These are phyloP conservation scores for Peromyscus maniculatus DNA, from an alignment of 2,113 vertebrate genomes.

Conservation along the genomic window DNA sequence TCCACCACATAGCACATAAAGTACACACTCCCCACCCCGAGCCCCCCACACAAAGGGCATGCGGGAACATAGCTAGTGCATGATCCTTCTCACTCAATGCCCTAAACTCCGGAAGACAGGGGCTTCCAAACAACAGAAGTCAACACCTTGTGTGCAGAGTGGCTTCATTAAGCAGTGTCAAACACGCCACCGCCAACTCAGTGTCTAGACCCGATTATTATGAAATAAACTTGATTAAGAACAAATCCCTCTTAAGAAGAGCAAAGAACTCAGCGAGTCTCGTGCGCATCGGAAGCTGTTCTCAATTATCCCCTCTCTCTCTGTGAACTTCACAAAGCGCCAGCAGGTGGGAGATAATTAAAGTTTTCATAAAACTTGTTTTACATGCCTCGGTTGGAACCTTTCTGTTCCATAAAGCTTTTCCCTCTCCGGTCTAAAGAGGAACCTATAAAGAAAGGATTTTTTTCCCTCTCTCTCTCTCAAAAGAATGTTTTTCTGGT, in stretches of 20 bases:
- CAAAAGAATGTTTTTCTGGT: conserved; percentile 72
- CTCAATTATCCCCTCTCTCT: conserved; percentile 56
- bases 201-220: conserved; percentile 54
- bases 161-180: conserved; percentile 55
- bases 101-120: conserved; percentile 9
- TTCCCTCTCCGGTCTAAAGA: conserved; percentile 47
- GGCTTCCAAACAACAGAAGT: conserved; percentile 54
- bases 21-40: background rate
- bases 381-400: conserved; percentile 60
- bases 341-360: conserved; percentile 80
- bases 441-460: conserved; percentile 47
- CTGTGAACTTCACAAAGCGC: conserved; percentile 26
- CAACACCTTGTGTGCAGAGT: conserved; percentile 25
- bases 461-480: background rate
- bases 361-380: conserved; percentile 74
- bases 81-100: background rate
- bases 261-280: conserved; percentile 43
- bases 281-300: conserved; percentile 8
- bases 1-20: background rate
- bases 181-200: conserved; percentile 47
- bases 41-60: background rate
- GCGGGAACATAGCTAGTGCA: background rate
- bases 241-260: conserved; percentile 63
- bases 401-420: conserved; percentile 37
- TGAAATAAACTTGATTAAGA: conserved; percentile 76